Evolutionary conservation across 2,888 invertebrate genomes (phyloP), one percentile per base, ranked within the genome.

Genomic region (Philereme vetulata): DNA sequence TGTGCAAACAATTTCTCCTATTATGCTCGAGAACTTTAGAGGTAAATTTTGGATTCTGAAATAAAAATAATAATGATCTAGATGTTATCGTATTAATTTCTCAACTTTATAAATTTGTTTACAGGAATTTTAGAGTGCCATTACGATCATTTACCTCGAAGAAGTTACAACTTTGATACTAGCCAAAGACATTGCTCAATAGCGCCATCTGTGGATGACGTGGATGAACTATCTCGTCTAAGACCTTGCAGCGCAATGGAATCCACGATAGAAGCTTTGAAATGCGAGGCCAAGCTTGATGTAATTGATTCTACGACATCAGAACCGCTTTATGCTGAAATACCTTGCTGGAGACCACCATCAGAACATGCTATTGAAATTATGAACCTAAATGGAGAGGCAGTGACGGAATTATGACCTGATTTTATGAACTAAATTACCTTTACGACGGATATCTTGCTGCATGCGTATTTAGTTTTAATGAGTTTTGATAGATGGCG

Each of bases 251-350:
- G 71, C 32, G 77, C 88, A 1, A 83, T 86, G 0, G 91, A 92
- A 46, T 86, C 86, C 1, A 78, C 89, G 0, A 90, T 92, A 56
- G 90, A 91, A 70, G 82, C 91, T 0, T 60, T 92, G 60, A 92
- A 91, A 73, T 85, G 90, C 53, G 93, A 93, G 81, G 90, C 88
- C 0, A 84, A 84, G 71, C 69, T 87, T 8, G 90, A 92, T 66
- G 78, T 85, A 32, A 81, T 91, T 60, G 90, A 91, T 66, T 78
- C 75, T 34, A 83, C 86, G 0, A 89, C 85, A 36, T 82, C 86
- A 3, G 95, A 95, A 75, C 95, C 95, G 51, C 81, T 95, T 33
- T 95, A 95, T 72, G 95, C 95, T 62, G 95, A 95, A 84, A 95
- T 95, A 62, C 95, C 95, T 48, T 89, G 86, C 66, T 92, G 90